Evolutionary conservation across 2,888 invertebrate genomes (phyloP).

Genomic region (Coenonympha glycerion): DNA sequence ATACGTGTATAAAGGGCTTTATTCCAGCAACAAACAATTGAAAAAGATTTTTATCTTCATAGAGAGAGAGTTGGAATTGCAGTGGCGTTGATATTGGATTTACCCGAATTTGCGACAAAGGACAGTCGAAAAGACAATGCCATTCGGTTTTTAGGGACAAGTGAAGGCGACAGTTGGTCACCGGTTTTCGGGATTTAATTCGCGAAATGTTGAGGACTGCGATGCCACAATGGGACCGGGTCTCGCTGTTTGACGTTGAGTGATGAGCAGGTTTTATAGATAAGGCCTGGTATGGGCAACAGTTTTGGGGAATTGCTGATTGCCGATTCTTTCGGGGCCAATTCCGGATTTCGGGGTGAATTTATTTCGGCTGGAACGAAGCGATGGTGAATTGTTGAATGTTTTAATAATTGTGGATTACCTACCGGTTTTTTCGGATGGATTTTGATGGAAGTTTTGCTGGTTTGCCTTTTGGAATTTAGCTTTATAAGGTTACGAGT

Average conservation of each 20-base stretch:
- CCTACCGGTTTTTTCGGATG: background rate
- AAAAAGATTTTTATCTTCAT: background rate
- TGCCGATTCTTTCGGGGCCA: slow-evolving; percentile 5
- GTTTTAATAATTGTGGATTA: background rate
- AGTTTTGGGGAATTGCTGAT: slow-evolving; percentile 19
- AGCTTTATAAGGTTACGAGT: background rate
- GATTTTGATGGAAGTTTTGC: background rate
- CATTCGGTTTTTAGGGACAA: slow-evolving; percentile 65
- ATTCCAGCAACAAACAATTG: background rate
- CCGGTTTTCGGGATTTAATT: slow-evolving; percentile 64
- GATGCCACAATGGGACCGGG: slow-evolving; percentile 57
- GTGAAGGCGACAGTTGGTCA: slow-evolving; percentile 58
- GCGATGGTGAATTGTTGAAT: slow-evolving; percentile 2
- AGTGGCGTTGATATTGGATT: slow-evolving; percentile 6
- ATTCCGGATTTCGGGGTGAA: slow-evolving; percentile 9
- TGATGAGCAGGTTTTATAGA: slow-evolving; percentile 44
- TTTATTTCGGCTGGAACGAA: background rate
- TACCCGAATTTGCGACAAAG: background rate
- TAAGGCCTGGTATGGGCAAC: slow-evolving; percentile 33
- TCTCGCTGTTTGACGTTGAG: slow-evolving; percentile 52
- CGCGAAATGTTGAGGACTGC: slow-evolving; percentile 52
- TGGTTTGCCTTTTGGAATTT: background rate
- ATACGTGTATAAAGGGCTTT: slow-evolving; percentile 29
- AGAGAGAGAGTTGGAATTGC: slow-evolving; percentile 29
- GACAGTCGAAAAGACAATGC: slow-evolving; percentile 52